These are phyloP conservation scores for Brachyalestes nurse DNA, from an alignment of 2,797 vertebrate genomes.

Conservation along the genomic window DNA sequence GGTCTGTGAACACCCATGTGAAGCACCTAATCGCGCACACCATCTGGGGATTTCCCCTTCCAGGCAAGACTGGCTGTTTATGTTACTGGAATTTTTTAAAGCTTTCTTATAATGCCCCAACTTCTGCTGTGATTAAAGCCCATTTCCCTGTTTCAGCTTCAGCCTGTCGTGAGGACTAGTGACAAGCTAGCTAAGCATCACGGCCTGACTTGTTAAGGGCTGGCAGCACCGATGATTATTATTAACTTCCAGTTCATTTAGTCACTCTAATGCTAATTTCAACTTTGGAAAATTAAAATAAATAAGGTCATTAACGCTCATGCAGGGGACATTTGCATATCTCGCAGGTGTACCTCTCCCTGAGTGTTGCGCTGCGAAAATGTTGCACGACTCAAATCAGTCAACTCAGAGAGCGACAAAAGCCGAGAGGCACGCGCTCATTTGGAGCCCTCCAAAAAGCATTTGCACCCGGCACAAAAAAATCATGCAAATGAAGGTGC, in stretches of 20 bases:
- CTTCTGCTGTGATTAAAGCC: constrained; percentile 61
- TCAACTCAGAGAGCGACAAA: constrained; percentile 77
- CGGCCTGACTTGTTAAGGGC: constrained; percentile 61
- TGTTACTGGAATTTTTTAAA: constrained; percentile 69
- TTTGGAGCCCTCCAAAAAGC: constrained; percentile 74
- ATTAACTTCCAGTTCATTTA: constrained; percentile 81
- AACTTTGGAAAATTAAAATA: constrained; percentile 82
- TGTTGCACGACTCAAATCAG: constrained; percentile 74
- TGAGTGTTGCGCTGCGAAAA: constrained; percentile 69
- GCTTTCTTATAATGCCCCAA: constrained; percentile 66
- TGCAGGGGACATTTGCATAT: constrained; percentile 78
- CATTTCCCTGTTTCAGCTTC: constrained; percentile 26
- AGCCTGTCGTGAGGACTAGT: background rate
- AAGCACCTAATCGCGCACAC: constrained; percentile 76
- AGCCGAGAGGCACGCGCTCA: constrained; percentile 78
- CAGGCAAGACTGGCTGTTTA: constrained; percentile 71
- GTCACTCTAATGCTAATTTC: constrained; percentile 80
- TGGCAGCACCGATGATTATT: constrained; percentile 66
- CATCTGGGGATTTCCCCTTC: constrained; percentile 79
- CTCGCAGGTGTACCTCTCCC: constrained; percentile 83
- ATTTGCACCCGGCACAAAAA: constrained; percentile 83
- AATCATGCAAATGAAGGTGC: constrained; percentile 86
- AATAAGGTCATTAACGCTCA: constrained; percentile 83
- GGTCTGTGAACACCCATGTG: constrained; percentile 77
- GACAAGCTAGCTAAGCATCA: constrained; percentile 8